Evolutionary conservation across 2,888 invertebrate genomes (phyloP), one percentile per base, ranked within the genome.

Genomic region (Diplolepis rosae): DNA sequence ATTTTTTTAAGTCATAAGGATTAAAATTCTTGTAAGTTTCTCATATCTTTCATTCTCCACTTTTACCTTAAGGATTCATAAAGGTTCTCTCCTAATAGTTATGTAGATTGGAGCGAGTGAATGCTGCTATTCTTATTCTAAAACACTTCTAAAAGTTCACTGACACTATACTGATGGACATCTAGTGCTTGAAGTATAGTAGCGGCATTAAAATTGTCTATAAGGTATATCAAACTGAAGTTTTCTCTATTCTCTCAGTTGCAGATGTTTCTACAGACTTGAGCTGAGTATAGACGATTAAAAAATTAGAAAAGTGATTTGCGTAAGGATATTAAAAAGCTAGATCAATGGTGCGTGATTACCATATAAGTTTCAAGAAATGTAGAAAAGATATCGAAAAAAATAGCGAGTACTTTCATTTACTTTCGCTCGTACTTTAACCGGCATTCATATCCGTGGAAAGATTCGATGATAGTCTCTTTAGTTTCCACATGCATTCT

Each of bases 351-450:
- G 56, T 35, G 35, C 56, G 32, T 56, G 56, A 56, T 56, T 56
- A 56, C 22, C 30, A 54, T 32, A 15, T 4, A 18, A 11, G 35
- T 56, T 56, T 11, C 56, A 18, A 56, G 56, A 56, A 56, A 56
- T 56, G 35, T 56, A 13, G 22, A 56, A 35, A 35, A 35, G 13
- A 5, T 56, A 39, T 15, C 30, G 15, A 48, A 65, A 65, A n/a
- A 65, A 32, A 28, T 27, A 32, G 39, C 24, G 39, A 24, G 65
- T 61, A 69, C 69, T 69, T 69, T 69, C 69, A 50, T 61, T 51
- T 42, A 15, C 69, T 61, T 65, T 69, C 65, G 35, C 69, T 65
- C 65, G 18, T 65, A 69, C 35, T 69, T 69, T 69, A 69, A 39
- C 15, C 28, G 45, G 4, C 30, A 32, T 54, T 13, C 15, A 68